A percentile compares a stretch with the other conserved stretches of the same genome.
These are phyloP conservation scores for Archaeoteleia sp. DNA, from an alignment of 2,888 invertebrate species.

Conservation along the genomic window DNA sequence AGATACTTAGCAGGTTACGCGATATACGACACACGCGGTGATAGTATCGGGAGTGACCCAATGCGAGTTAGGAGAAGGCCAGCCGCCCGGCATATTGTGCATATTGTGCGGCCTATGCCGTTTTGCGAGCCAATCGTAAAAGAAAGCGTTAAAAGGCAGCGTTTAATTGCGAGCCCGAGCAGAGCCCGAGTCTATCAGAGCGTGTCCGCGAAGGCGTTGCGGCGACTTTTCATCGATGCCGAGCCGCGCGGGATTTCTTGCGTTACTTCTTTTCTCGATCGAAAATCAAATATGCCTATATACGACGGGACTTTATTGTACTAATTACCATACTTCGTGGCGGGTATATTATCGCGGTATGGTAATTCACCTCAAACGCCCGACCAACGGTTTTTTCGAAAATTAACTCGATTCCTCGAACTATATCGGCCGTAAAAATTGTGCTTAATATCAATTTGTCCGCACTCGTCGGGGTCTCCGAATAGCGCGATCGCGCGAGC, in stretches of 20 bases:
- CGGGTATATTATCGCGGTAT: too few species aligned
- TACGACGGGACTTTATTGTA: neutral
- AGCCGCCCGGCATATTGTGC: conserved; percentile 12
- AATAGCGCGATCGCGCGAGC: too few species aligned
- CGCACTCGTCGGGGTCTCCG: too few species aligned
- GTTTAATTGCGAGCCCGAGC: conserved; percentile 63
- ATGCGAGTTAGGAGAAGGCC: conserved; percentile 30
- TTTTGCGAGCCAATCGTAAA: conserved; percentile 34
- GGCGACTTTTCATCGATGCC: conserved; percentile 63
- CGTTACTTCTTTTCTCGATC: too few species aligned
- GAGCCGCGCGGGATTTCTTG: conserved; percentile 37
- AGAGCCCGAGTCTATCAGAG: conserved; percentile 66
- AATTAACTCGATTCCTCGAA: too few species aligned
- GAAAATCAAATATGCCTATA: neutral
- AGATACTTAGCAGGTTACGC: conserved; percentile 28
- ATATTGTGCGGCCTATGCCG: conserved; percentile 21
- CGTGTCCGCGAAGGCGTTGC: conserved; percentile 69
- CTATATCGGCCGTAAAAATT: too few species aligned
- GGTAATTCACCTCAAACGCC: too few species aligned
- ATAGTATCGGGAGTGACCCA: conserved; percentile 24
- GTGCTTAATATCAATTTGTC: too few species aligned
- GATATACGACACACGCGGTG: conserved; percentile 15
- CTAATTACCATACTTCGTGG: too few species aligned
- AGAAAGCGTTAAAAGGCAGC: conserved; percentile 55
- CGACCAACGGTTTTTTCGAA: too few species aligned